These are phyloP conservation scores for Dryobota labecula DNA, from an alignment of 2,888 invertebrate species.

Conservation along the genomic window DNA sequence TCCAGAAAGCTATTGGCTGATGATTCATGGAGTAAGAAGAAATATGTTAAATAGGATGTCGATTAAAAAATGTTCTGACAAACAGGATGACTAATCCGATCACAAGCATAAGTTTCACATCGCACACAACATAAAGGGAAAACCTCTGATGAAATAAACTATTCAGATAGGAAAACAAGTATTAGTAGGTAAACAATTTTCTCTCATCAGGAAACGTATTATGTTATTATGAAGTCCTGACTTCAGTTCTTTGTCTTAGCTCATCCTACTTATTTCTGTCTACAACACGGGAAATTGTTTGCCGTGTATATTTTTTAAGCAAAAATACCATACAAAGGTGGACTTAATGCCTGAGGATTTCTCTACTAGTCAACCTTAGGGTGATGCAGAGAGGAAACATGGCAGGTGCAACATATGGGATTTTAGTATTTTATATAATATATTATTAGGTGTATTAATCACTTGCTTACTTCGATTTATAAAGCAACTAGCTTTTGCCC, in stretches of 20 bases:
- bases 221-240: neutral
- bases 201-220: neutral
- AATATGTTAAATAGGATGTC: conserved; percentile 31
- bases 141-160: conserved; percentile 14
- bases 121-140: neutral
- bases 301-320: too few species aligned
- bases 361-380: too few species aligned
- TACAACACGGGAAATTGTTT: neutral
- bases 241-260: neutral
- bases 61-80: conserved; percentile 29
- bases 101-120: neutral
- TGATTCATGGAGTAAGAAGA: conserved; percentile 43
- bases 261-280: neutral
- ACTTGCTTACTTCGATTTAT: too few species aligned
- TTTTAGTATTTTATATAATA: neutral
- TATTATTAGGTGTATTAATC: neutral
- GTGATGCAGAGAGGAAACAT: too few species aligned
- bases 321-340: too few species aligned
- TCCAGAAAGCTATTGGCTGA: conserved; percentile 40
- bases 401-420: too few species aligned
- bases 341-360: too few species aligned
- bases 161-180: neutral
- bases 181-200: neutral
- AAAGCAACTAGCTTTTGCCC: too few species aligned
- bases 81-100: conserved; percentile 43